Evolutionary conservation across 2,797 vertebrate species (phyloP), one percentile per base, ranked within the genome.

Genomic region (Neomorphus geoffroyi): DNA sequence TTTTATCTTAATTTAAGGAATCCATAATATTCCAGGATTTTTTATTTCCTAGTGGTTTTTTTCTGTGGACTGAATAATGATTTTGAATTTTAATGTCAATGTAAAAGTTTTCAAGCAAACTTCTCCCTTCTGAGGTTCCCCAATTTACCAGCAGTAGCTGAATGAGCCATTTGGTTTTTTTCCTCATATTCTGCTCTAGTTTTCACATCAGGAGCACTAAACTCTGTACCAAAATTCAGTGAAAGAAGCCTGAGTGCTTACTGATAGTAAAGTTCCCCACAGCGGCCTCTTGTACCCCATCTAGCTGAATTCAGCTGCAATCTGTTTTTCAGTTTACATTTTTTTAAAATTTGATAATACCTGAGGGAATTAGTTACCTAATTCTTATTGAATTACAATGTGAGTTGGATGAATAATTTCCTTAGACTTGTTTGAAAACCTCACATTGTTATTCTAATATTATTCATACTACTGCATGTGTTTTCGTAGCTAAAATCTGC

Each of bases 361-460:
- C 60, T 24, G 32, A 50, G 73, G 69, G 87, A 94, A 93, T 81
- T 81, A 60, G 53, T 79, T 90, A 46, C 70, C 77, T 93, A 94
- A 92, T 94, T 92, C 58, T 80, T 65, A 54, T 8, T 92, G 80
- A 93, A 94, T 92, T 88, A 41, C 58, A 80, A 13, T 75, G 89
- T 64, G 66, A 94, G 33, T 51, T 86, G 82, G 48, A 77, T 92
- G 87, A 83, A 93, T 93, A 91, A 86, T 83, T 94, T 94, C 35
- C 27, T 88, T 69, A 79, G 77, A 57, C 66, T 48, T 62, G 37
- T 81, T 91, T 81, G 77, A 95, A 92, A 94, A 91, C 48, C 33
- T 88, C 51, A 58, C 43, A 24, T 66, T 93, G 58, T 90, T 88
- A 87, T 95, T 95, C 85, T 88, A 87, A 73, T 83, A 43, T 66